These are phyloP conservation scores for Serripes groenlandicus DNA, from an alignment of 2,888 invertebrate genomes.

Conservation along the genomic window DNA sequence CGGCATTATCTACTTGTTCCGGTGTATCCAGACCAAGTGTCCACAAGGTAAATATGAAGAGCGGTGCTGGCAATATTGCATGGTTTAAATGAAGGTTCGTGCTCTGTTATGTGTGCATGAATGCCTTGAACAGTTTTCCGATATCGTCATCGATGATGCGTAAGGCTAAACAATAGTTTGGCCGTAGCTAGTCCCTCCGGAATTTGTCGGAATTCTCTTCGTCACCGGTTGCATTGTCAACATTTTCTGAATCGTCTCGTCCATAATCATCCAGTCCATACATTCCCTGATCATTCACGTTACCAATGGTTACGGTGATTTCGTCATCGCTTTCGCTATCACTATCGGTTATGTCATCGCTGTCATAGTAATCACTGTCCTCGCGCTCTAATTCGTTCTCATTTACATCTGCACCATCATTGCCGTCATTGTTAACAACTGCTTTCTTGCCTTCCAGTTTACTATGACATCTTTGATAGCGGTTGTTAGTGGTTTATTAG, in stretches of 20 bases:
- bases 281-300: constrained; percentile 40
- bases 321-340: constrained; percentile 74
- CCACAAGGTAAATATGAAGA: constrained; percentile 86
- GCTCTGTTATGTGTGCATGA: constrained; percentile 82
- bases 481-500: constrained; percentile 83
- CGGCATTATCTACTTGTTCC: constrained; percentile 79
- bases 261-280: constrained; percentile 27
- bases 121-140: constrained; percentile 76
- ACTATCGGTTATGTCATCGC: constrained; percentile 51
- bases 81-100: constrained; percentile 81
- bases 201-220: constrained; percentile 55
- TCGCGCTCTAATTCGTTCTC: background rate
- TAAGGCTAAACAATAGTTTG: constrained; percentile 86
- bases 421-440: constrained; percentile 47
- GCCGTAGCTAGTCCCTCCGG: constrained; percentile 82
- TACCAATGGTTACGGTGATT: constrained; percentile 74
- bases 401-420: background rate
- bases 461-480: constrained; percentile 83
- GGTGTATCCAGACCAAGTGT: constrained; percentile 85
- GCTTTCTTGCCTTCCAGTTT: constrained; percentile 50
- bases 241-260: constrained; percentile 32
- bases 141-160: constrained; percentile 82
- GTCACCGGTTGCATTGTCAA: constrained; percentile 35
- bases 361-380: constrained; percentile 55
- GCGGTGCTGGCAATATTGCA: constrained; percentile 83